phyloP scores from a whole-genome alignment of 2,888 invertebrate species.

The Sinohyriopsis cumingii region DNA sequence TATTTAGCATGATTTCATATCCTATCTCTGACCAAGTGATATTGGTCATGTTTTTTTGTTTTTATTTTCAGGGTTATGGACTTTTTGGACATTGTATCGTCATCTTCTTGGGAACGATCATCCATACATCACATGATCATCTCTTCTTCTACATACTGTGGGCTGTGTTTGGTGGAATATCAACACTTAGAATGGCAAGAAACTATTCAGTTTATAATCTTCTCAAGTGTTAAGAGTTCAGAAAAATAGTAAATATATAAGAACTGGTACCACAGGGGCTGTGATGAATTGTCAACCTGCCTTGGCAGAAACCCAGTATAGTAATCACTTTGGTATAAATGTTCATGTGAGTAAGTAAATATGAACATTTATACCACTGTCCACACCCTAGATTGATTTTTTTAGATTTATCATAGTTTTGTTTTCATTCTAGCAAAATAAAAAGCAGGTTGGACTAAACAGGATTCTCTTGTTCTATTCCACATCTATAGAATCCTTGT shows the following conservation, averaged over 20 bases:
- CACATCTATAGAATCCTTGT: too few species aligned
- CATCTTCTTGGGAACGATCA: slow-evolving; percentile 71
- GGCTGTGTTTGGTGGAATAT: slow-evolving; percentile 71
- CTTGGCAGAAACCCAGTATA: too few species aligned
- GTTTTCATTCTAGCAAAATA: not conserved
- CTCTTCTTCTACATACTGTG: slow-evolving; percentile 72
- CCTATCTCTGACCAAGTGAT: too few species aligned
- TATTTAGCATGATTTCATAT: too few species aligned
- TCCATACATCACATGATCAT: slow-evolving; percentile 73
- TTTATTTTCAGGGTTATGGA: slow-evolving; percentile 72
- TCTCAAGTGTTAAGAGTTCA: not conserved
- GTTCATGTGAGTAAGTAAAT: too few species aligned
- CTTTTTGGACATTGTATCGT: slow-evolving; percentile 73
- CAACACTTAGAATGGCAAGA: slow-evolving; percentile 72
- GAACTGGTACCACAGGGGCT: too few species aligned
- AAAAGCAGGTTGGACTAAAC: not conserved
- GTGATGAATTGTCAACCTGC: too few species aligned
- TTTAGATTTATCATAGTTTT: not conserved
- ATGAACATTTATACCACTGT: too few species aligned
- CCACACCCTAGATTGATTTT: not conserved
- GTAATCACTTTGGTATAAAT: too few species aligned
- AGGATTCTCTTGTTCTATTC: too few species aligned
- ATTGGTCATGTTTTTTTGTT: not conserved
- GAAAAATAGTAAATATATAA: too few species aligned
- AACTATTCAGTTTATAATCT: not conserved